Evolutionary conservation across 2,113 vertebrate genomes (phyloP).

Genomic region (Ammodytes dubius): DNA sequence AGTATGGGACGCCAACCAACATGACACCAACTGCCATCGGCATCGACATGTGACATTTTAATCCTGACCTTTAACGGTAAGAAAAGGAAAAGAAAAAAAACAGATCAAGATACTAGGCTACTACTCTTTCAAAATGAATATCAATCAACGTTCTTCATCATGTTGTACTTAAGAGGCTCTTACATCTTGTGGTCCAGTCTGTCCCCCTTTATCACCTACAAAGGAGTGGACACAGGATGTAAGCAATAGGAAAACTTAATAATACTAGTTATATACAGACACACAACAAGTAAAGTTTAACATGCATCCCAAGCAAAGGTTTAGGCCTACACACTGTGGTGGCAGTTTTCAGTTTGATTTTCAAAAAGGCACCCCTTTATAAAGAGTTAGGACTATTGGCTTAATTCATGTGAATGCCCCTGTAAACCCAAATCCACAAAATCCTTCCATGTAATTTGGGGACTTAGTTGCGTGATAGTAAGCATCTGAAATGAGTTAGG

Average conservation of each 20-base stretch:
- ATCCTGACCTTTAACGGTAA: slow-evolving; percentile 61
- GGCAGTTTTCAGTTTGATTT: background rate
- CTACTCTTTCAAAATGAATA: background rate
- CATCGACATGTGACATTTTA: slow-evolving; percentile 68
- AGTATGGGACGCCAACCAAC: slow-evolving; percentile 78
- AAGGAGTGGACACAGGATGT: slow-evolving; percentile 4
- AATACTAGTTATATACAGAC: background rate
- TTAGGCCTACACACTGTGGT: background rate
- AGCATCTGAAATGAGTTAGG: too few species aligned
- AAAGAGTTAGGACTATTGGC: background rate
- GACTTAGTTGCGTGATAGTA: too few species aligned
- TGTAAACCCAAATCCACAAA: too few species aligned
- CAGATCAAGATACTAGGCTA: background rate
- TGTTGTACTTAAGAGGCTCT: slow-evolving; percentile 18
- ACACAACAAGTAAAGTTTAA: background rate
- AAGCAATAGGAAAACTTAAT: background rate
- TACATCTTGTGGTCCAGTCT: slow-evolving; percentile 50
- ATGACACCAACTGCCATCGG: slow-evolving; percentile 71
- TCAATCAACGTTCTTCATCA: background rate
- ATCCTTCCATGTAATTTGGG: too few species aligned
- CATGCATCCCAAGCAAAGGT: background rate
- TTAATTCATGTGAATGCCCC: too few species aligned
- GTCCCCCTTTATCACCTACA: slow-evolving; percentile 20
- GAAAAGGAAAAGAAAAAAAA: background rate
- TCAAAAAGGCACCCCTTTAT: background rate